Percentiles rank a stretch among this genome's conserved stretches.
phyloP scores from a whole-genome alignment of 2,797 vertebrate genomes.

The Lateolabrax maculatus region DNA sequence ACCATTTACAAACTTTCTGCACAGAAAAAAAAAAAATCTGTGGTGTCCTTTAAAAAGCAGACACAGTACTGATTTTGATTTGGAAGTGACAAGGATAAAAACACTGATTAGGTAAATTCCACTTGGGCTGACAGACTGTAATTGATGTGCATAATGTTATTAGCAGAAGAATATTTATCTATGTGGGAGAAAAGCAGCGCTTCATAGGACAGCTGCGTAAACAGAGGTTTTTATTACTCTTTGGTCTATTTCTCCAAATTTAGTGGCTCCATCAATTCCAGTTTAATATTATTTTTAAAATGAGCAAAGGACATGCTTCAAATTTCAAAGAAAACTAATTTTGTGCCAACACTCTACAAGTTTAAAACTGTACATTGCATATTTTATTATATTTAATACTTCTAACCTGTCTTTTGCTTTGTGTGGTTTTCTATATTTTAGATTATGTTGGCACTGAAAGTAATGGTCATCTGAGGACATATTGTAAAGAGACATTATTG shows the following conservation, averaged over 20 bases:
- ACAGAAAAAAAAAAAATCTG: neutral
- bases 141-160: constrained; percentile 42
- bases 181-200: constrained; percentile 34
- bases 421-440: neutral
- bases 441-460: neutral
- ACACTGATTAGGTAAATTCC: constrained; percentile 43
- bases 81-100: constrained; percentile 31
- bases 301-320: constrained; percentile 17
- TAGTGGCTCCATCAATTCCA: constrained; percentile 24
- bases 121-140: constrained; percentile 19
- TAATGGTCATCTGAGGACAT: constrained; percentile 1
- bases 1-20: constrained; percentile 8
- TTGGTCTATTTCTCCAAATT: constrained; percentile 41
- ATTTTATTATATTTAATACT: neutral
- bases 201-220: constrained; percentile 65
- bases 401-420: neutral
- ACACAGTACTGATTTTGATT: constrained; percentile 20
- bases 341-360: neutral
- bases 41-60: neutral
- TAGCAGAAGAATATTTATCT: constrained; percentile 42
- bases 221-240: constrained; percentile 58
- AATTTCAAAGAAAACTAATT: constrained; percentile 25
- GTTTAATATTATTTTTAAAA: constrained; percentile 38
- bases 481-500: neutral
- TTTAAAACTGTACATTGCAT: neutral